Percentiles rank a stretch among this genome's conserved stretches.
Evolutionary conservation across 53 echinoderm and acorn worm species (phyloP).

Genomic region (Astropecten irregularis): DNA sequence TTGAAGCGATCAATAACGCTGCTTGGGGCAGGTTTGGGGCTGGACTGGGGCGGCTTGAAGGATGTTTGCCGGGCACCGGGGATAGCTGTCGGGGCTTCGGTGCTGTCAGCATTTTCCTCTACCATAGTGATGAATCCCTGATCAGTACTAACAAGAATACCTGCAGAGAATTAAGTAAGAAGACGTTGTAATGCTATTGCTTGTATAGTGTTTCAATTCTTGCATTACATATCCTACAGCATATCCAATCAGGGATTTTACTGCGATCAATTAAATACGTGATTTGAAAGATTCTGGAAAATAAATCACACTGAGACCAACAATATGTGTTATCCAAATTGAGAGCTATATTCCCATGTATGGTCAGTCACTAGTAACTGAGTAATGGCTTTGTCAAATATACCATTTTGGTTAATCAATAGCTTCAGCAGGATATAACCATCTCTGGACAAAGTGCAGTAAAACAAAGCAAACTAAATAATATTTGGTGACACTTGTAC

Average conservation of each 20-base stretch:
- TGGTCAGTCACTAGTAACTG: too few relatives aligned
- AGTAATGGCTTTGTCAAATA: too few relatives aligned
- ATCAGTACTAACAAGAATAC: neutral
- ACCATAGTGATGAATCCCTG: conserved; percentile 18
- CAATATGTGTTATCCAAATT: too few relatives aligned
- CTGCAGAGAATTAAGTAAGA: neutral
- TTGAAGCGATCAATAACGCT: neutral
- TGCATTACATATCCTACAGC: neutral
- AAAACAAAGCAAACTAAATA: too few relatives aligned
- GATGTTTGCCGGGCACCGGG: conserved; percentile 21
- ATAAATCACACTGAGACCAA: neutral
- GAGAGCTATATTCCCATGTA: too few relatives aligned
- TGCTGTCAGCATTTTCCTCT: conserved; percentile 31
- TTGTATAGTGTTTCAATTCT: neutral
- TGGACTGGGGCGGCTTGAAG: neutral
- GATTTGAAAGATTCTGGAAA: neutral
- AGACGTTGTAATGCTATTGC: neutral
- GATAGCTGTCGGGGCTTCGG: conserved; percentile 5
- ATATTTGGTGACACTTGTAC: too few relatives aligned
- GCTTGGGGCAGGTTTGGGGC: neutral
- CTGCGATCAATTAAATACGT: neutral
- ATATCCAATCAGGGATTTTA: neutral
- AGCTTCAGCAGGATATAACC: too few relatives aligned
- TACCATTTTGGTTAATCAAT: too few relatives aligned
- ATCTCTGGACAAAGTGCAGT: too few relatives aligned